Conservation (phyloP, 1,140 invertebrate genomes). For the Zaprionus lachaisei region DNA sequence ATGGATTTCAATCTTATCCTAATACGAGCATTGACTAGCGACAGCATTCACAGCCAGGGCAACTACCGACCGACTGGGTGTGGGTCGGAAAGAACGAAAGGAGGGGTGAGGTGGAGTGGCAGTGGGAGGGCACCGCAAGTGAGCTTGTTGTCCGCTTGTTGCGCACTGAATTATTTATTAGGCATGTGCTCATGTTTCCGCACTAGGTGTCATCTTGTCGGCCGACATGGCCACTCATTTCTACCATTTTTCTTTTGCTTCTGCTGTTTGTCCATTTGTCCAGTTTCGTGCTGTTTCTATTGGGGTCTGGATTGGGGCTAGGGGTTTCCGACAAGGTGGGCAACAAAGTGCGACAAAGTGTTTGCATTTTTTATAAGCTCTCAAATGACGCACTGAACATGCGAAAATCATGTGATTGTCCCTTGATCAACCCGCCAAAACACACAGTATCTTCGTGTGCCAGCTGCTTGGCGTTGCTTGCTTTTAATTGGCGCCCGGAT, state of each 20-base stretch:
- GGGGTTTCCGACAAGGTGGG: conserved; percentile 12
- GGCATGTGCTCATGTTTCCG: conserved; percentile 75
- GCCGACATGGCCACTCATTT: conserved; percentile 44
- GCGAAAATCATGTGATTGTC: conserved; percentile 29
- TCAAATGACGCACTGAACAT: conserved; percentile 59
- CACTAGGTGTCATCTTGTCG: conserved; percentile 79
- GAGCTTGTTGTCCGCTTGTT: conserved; percentile 79
- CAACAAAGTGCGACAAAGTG: conserved; percentile 67
- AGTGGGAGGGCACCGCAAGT: conserved; percentile 50
- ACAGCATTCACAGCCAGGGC: conserved; percentile 1
- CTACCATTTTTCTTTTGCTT: conserved; percentile 25
- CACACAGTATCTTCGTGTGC: neutral
- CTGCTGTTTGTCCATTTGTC: conserved; percentile 10
- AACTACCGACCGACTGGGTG: conserved; percentile 31
- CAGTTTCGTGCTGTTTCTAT: neutral
- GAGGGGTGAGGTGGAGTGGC: neutral
- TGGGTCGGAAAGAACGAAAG: conserved; percentile 1
- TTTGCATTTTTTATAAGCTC: conserved; percentile 59
- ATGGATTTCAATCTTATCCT: conserved; percentile 72
- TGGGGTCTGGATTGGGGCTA: conserved; percentile 25
- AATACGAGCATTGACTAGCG: conserved; percentile 50
- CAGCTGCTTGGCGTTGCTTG: conserved; percentile 1
- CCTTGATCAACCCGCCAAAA: neutral
- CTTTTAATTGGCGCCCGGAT: conserved; percentile 61
- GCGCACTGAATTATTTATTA: conserved; percentile 81